These are phyloP conservation scores for Glaucomys volans DNA, from an alignment of 2,113 vertebrate genomes.

Conservation along the genomic window DNA sequence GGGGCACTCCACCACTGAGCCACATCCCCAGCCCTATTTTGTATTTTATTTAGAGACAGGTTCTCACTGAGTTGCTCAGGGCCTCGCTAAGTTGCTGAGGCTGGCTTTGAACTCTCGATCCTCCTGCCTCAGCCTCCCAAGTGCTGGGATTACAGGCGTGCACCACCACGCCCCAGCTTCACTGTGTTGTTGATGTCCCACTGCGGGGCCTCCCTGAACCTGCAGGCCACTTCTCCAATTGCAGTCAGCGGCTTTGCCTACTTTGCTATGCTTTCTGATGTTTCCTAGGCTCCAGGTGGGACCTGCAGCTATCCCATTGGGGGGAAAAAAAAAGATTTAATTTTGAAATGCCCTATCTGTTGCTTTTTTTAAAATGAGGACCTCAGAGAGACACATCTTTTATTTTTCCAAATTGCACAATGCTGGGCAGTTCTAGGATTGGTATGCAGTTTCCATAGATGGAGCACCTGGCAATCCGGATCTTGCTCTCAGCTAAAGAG, in stretches of 20 bases:
- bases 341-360: background rate
- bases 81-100: too few relatives aligned
- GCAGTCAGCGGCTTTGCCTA: background rate
- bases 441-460: background rate
- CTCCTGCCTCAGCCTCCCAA: too few relatives aligned
- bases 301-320: background rate
- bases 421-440: background rate
- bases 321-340: background rate
- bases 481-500: background rate
- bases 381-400: background rate
- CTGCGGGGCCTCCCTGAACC: too few relatives aligned
- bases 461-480: background rate
- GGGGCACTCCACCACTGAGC: too few relatives aligned
- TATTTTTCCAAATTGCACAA: background rate
- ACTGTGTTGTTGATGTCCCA: background rate
- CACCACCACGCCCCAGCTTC: too few relatives aligned
- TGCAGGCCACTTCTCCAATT: too few relatives aligned
- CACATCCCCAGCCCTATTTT: too few relatives aligned
- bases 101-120: too few relatives aligned
- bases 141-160: too few relatives aligned
- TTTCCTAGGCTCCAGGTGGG: background rate
- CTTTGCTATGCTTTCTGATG: fast-evolving
- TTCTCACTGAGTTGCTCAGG: too few relatives aligned
- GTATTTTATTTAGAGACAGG: too few relatives aligned
- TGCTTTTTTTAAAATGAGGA: background rate